Conservation (phyloP, 2,888 invertebrate genomes). For the Diarsia dahlii region DNA sequence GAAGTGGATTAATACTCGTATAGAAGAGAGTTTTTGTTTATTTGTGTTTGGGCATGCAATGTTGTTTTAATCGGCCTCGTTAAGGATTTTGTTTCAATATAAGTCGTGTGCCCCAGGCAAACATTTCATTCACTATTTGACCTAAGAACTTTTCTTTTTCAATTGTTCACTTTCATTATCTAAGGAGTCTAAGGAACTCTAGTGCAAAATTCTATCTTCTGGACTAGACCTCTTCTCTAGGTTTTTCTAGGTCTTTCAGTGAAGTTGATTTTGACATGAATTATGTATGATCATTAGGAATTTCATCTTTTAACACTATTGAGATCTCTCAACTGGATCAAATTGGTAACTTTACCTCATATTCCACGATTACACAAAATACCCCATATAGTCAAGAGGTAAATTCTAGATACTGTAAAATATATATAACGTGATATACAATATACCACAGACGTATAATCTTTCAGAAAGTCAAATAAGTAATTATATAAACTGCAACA, state of each 20-base stretch:
- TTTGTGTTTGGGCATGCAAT: neutral
- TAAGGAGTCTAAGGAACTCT: too few species aligned
- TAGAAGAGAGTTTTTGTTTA: neutral
- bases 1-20: slow-evolving; percentile 12
- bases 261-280: too few species aligned
- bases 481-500: slow-evolving; percentile 34
- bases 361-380: neutral
- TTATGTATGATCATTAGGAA: too few species aligned
- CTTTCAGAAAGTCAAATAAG: slow-evolving; percentile 35
- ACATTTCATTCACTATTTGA: neutral
- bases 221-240: too few species aligned
- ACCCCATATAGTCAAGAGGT: neutral
- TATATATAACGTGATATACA: slow-evolving; percentile 16
- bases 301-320: neutral
- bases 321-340: too few species aligned
- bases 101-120: neutral
- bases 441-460: slow-evolving; percentile 29
- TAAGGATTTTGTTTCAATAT: neutral
- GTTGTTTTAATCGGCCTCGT: neutral
- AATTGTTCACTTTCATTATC: too few species aligned
- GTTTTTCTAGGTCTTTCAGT: too few species aligned
- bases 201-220: too few species aligned
- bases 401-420: slow-evolving; percentile 7
- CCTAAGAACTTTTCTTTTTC: too few species aligned
- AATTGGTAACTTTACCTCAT: neutral